phyloP scores from a whole-genome alignment of 2,888 invertebrate species.

The Pediacus dermestoides region DNA sequence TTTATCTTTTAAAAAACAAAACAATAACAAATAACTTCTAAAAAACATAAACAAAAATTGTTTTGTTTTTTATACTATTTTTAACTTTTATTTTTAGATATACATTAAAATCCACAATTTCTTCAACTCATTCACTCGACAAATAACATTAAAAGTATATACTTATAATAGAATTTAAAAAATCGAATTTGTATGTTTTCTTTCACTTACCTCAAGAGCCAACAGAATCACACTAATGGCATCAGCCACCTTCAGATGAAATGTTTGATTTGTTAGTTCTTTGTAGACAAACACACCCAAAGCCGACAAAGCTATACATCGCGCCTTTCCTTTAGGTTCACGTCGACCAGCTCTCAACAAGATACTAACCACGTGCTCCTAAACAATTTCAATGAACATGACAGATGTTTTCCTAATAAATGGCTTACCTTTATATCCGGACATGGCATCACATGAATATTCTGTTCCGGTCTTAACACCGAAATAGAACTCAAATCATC shows the following conservation, averaged over 20 bases:
- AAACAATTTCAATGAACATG: slow-evolving; percentile 13
- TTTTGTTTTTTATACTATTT: too few species aligned
- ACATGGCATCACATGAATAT: slow-evolving; percentile 57
- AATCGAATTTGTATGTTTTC: too few species aligned
- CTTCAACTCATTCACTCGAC: neutral
- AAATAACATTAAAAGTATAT: too few species aligned
- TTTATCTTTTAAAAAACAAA: too few species aligned
- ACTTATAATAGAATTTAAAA: too few species aligned
- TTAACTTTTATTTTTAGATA: too few species aligned
- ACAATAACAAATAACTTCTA: too few species aligned
- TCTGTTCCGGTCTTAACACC: slow-evolving; percentile 58
- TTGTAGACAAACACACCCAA: slow-evolving; percentile 73
- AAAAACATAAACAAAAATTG: too few species aligned
- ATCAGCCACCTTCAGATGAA: slow-evolving; percentile 64
- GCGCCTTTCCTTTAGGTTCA: slow-evolving; percentile 83
- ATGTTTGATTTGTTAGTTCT: slow-evolving; percentile 59
- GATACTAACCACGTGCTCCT: slow-evolving; percentile 86
- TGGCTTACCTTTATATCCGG: slow-evolving; percentile 69
- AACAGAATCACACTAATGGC: slow-evolving; percentile 65
- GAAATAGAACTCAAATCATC: slow-evolving; percentile 58
- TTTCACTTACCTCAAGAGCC: slow-evolving; percentile 61
- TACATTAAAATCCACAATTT: too few species aligned
- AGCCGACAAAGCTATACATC: slow-evolving; percentile 85
- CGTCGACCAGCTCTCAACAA: slow-evolving; percentile 82
- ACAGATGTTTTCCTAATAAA: slow-evolving; percentile 4